phyloP scores from a whole-genome alignment of 2,797 vertebrate genomes.

The Megalops cyprinoides region DNA sequence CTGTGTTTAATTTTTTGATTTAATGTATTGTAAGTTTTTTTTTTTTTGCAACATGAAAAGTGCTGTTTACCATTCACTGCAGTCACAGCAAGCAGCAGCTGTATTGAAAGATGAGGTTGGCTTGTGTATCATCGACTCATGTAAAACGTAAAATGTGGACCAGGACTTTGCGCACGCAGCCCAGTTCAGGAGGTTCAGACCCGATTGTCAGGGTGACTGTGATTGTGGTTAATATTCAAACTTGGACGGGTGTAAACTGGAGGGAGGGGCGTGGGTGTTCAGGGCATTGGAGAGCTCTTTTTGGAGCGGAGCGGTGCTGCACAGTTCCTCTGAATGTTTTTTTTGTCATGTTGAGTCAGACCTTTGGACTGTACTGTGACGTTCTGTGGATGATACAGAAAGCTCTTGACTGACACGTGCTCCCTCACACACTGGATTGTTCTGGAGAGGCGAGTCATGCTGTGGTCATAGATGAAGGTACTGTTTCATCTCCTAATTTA shows the following conservation, averaged over 20 bases:
- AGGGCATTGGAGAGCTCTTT: neutral
- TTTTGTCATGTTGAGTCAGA: neutral
- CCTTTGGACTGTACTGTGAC: neutral
- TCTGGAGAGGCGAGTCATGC: neutral
- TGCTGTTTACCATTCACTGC: neutral
- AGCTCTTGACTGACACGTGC: neutral
- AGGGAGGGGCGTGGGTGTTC: neutral
- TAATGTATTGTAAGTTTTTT: conserved; percentile 40
- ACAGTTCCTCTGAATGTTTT: neutral
- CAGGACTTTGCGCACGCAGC: neutral
- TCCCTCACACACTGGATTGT: neutral
- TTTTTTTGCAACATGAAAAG: conserved; percentile 16
- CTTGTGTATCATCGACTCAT: conserved; percentile 38
- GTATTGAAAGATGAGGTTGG: neutral
- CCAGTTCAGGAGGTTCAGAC: neutral
- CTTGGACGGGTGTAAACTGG: neutral
- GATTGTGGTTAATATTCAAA: neutral
- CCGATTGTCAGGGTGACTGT: neutral
- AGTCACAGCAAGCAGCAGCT: neutral
- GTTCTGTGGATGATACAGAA: neutral
- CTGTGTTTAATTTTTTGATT: conserved; percentile 43
- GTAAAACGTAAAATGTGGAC: neutral
- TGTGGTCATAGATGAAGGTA: no score
- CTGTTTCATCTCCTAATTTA: no score
- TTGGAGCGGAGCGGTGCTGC: neutral